Evolutionary conservation across 2,888 invertebrate species (phyloP), one percentile per base, ranked within the genome.

Genomic region (Clivina fossor): DNA sequence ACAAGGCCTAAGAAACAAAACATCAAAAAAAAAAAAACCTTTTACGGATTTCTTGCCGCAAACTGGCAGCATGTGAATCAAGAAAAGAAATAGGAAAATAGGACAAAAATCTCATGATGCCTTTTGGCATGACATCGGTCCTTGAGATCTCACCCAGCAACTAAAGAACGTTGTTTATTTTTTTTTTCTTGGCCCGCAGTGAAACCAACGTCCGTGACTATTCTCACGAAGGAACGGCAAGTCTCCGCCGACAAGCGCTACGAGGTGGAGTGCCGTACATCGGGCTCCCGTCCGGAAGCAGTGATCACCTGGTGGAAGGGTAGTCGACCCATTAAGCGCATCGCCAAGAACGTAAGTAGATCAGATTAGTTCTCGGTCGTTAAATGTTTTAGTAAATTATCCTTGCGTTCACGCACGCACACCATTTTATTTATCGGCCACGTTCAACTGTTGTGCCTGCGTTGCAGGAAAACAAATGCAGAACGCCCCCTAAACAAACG

Each of bases 251-350:
- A 90, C 68, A 88, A 88, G 70, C 82, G 87, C 60, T 91, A 92
- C 73, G 90, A 91, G 67, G 84, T 93, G 58, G 91, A 92, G 70
- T 93, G 93, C 73, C 83, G 86, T 68, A 88, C 91, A 56, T 84
- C 86, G 0, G 93, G 93, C 51, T 93, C 93, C 9, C 80, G 90
- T 61, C 93, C 93, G 4, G 86, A 89, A 60, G 91, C 93, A 2
- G 79, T 84, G 56, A 88, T 93, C 69, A 88, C 90, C 41, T 93
- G 93, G 93, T 93, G 90, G 90, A 90, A 90, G 72, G 88, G 86
- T 65, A 89, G 85, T 69, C 80, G 86, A 65, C 88, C 86, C 73
- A 81, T 91, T 62, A 88, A 87, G 74, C 82, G 85, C 70, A 79
- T 85, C 72, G 85, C 88, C 54, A 88, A 90, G 76, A 89, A 85